Evolutionary conservation across 2,113 vertebrate species (phyloP).

Genomic region (Carassius auratus): DNA sequence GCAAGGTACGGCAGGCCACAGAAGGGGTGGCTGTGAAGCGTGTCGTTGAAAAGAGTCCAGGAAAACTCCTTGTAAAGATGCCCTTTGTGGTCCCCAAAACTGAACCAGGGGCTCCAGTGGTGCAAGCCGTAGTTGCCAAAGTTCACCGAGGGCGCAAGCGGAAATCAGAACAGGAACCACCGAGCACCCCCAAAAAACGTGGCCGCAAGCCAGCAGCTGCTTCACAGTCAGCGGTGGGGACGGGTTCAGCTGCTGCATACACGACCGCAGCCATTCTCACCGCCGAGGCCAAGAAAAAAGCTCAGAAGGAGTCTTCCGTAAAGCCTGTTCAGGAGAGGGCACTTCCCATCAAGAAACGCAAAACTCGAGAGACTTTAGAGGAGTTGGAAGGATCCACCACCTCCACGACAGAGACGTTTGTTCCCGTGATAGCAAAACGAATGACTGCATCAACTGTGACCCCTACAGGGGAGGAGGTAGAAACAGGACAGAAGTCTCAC

Average conservation of each 20-base stretch:
- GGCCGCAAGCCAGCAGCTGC: constrained; percentile 83
- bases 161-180: constrained; percentile 80
- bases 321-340: constrained; percentile 85
- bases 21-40: constrained; percentile 88
- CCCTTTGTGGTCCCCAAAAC: constrained; percentile 77
- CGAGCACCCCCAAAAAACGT: constrained; percentile 85
- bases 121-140: constrained; percentile 73
- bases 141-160: constrained; percentile 85
- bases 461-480: constrained; percentile 62
- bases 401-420: constrained; percentile 25
- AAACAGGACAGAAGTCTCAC: constrained; percentile 79
- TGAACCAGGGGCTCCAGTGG: constrained; percentile 73
- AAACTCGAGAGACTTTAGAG: constrained; percentile 86
- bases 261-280: constrained; percentile 70
- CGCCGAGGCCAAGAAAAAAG: constrained; percentile 84
- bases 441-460: constrained; percentile 48
- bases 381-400: constrained; percentile 72
- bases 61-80: constrained; percentile 93
- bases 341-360: constrained; percentile 92
- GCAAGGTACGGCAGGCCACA: constrained; percentile 75
- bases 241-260: constrained; percentile 62
- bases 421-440: background rate
- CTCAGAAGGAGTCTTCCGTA: constrained; percentile 81
- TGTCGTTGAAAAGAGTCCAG: constrained; percentile 87
- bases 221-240: constrained; percentile 52